Conservation (phyloP, 1,140 invertebrate species). For the Phymorhynchus buccinoides region DNA sequence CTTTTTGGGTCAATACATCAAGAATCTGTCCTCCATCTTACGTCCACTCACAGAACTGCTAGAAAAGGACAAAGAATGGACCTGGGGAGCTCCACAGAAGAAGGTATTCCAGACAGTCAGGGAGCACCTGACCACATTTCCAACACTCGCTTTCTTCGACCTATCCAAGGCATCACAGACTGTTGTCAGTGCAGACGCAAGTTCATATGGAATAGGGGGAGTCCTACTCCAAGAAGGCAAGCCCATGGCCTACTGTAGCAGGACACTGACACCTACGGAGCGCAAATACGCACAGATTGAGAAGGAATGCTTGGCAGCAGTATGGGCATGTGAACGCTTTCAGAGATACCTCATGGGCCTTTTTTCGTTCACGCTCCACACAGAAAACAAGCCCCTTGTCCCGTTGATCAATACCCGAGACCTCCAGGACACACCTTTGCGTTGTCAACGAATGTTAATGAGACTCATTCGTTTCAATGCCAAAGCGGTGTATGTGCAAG, state of each 20-base stretch:
- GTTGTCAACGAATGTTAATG: conserved; percentile 22
- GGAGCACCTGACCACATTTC: conserved; percentile 39
- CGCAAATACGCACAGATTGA: too few species aligned
- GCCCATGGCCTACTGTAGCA: conserved; percentile 73
- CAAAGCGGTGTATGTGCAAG: neutral
- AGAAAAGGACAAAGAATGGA: conserved; percentile 42
- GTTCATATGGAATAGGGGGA: conserved; percentile 48
- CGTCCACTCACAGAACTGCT: conserved; percentile 34
- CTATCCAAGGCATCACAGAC: conserved; percentile 14
- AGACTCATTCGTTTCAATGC: neutral
- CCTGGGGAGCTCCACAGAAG: conserved; percentile 27
- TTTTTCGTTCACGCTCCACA: conserved; percentile 50
- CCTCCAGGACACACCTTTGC: conserved; percentile 5
- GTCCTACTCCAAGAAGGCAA: conserved; percentile 45
- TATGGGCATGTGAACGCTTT: conserved; percentile 76
- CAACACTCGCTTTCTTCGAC: conserved; percentile 10
- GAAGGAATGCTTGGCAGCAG: conserved; percentile 75
- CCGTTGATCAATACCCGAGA: conserved; percentile 24
- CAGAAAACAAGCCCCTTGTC: conserved; percentile 62
- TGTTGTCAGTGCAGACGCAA: neutral
- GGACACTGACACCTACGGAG: conserved; percentile 72
- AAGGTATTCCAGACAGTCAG: conserved; percentile 71
- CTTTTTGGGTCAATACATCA: conserved; percentile 38
- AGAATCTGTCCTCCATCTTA: conserved; percentile 30
- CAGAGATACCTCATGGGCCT: conserved; percentile 74